phyloP scores from a whole-genome alignment of 2,888 invertebrate species.

The Lamellibrachia satsuma region DNA sequence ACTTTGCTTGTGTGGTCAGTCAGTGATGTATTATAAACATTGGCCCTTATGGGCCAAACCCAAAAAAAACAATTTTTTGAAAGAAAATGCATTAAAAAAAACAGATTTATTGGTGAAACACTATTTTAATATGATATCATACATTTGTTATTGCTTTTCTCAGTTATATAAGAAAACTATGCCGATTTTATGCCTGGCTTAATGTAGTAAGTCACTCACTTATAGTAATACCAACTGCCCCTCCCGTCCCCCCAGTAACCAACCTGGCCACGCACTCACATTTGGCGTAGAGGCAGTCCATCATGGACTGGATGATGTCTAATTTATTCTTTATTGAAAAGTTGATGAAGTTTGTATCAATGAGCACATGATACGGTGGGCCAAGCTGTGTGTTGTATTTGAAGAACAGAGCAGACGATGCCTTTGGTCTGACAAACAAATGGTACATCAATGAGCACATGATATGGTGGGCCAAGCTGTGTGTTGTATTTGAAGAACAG shows the following conservation, averaged over 20 bases:
- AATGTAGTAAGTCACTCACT: too few species aligned
- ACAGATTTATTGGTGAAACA: not conserved
- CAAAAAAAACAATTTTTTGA: not conserved
- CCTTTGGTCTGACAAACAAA: constrained; percentile 54
- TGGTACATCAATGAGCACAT: constrained; percentile 83
- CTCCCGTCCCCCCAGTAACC: too few species aligned
- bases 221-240: too few species aligned
- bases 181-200: too few species aligned
- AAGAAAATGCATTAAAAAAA: not conserved
- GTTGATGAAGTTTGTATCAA: constrained; percentile 99
- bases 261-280: constrained; percentile 66
- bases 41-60: too few species aligned
- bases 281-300: constrained; percentile 99
- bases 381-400: constrained; percentile 98
- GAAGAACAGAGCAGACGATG: constrained; percentile 91
- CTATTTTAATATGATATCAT: not conserved
- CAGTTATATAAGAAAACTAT: not conserved
- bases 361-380: constrained; percentile 94
- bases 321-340: constrained; percentile 97
- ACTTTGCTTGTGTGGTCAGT: too few species aligned
- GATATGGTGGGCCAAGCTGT: constrained; percentile 98
- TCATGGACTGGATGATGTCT: constrained; percentile 96
- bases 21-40: too few species aligned
- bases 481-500: constrained; percentile 98
- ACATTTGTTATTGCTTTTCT: not conserved